Percentiles rank a stretch among this genome's conserved stretches.
phyloP scores from a whole-genome alignment of 37 sponge, comb jelly and placozoan genomes.

The Hormiphora californensis region DNA sequence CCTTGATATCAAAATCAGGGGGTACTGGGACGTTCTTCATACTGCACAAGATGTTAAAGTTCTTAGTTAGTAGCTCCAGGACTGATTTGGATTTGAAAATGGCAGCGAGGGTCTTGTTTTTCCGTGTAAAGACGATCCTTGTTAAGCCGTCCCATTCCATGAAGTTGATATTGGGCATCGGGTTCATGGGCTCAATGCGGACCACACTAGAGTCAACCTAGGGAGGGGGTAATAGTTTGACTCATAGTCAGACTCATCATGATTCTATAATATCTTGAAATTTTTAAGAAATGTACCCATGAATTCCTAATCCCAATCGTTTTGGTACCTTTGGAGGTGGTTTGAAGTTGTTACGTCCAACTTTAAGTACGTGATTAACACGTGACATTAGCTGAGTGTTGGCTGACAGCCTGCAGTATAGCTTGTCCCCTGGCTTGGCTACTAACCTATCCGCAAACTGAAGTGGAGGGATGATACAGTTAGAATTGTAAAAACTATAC shows the following conservation, averaged over 20 bases:
- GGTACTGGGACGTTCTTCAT: not conserved
- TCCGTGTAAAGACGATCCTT: conserved; percentile 72
- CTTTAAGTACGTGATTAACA: conserved; percentile 91
- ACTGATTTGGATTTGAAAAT: conserved; percentile 79
- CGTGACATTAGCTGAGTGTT: conserved; percentile 94
- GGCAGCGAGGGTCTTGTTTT: conserved; percentile 78
- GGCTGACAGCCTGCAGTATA: conserved; percentile 90
- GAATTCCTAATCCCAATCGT: no score
- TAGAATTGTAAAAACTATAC: no score
- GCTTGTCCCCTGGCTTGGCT: conserved; percentile 90
- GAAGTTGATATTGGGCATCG: conserved; percentile 86
- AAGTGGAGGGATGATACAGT: no score
- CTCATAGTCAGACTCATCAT: no score
- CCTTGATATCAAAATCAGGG: conserved; percentile 5
- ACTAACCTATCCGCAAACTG: conserved; percentile 88
- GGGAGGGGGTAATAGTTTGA: no score
- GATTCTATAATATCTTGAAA: no score
- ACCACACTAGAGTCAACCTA: conserved; percentile 95
- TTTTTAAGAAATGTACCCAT: no score
- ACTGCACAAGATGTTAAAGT: conserved; percentile 68
- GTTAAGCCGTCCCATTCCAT: conserved; percentile 91
- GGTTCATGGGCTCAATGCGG: conserved; percentile 87
- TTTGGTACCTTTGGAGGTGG: conserved; percentile 81
- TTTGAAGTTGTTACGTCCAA: conserved; percentile 91
- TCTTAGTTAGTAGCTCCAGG: conserved; percentile 74